These are phyloP conservation scores for Melanophora roralis DNA, from an alignment of 2,888 invertebrate genomes.

Conservation along the genomic window DNA sequence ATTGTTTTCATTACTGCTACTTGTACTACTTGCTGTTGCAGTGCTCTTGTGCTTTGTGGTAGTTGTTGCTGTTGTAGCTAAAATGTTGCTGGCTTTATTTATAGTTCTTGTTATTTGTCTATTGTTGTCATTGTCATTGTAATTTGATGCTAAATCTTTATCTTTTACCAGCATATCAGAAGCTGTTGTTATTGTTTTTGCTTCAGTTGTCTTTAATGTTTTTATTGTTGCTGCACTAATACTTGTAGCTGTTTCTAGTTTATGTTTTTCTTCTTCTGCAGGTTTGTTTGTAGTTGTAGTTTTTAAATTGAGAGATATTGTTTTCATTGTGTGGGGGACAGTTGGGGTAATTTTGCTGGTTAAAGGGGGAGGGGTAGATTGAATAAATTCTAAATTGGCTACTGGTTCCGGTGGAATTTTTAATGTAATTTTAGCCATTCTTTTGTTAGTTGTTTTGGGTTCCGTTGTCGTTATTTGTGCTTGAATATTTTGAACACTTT, in stretches of 20 bases:
- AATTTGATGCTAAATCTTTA: constrained; percentile 60
- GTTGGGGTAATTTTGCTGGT: not conserved
- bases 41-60: not conserved
- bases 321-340: constrained; percentile 13
- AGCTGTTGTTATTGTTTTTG: constrained; percentile 21
- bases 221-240: constrained; percentile 13
- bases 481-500: constrained; percentile 35
- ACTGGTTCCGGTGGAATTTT: constrained; percentile 61
- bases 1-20: constrained; percentile 25
- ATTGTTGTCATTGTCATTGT: constrained; percentile 55
- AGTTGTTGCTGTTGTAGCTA: not conserved
- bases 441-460: constrained; percentile 11
- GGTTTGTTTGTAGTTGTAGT: constrained; percentile 5
- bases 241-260: constrained; percentile 21
- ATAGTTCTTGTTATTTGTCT: constrained; percentile 35
- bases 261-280: constrained; percentile 13
- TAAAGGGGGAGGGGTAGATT: constrained; percentile 17
- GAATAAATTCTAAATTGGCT: constrained; percentile 32
- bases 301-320: constrained; percentile 15
- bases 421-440: constrained; percentile 29
- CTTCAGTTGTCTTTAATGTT: constrained; percentile 36
- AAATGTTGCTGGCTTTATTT: constrained; percentile 44
- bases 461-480: constrained; percentile 57
- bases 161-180: constrained; percentile 26
- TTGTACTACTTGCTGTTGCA: constrained; percentile 1